These are phyloP conservation scores for Scaptomyza pallida DNA, from an alignment of 1,140 invertebrate species.

Conservation along the genomic window DNA sequence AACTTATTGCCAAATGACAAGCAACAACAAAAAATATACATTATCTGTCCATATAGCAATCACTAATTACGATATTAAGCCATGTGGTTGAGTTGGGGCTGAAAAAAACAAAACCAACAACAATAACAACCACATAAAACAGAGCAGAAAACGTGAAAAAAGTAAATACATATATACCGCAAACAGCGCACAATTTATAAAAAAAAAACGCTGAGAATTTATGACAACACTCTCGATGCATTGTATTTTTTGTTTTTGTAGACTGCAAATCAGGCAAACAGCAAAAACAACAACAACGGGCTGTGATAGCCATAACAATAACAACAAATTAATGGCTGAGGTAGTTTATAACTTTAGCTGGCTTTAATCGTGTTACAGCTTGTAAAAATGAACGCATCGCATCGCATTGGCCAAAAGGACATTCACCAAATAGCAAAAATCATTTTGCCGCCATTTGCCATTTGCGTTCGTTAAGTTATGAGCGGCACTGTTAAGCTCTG, in stretches of 20 bases:
- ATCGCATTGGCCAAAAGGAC: background rate
- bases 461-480: slow-evolving; percentile 41
- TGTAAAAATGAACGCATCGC: slow-evolving; percentile 40
- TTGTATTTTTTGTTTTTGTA: slow-evolving; percentile 8
- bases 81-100: slow-evolving; percentile 27
- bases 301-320: slow-evolving; percentile 12
- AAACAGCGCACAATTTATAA: slow-evolving; percentile 44
- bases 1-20: slow-evolving; percentile 22
- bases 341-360: slow-evolving; percentile 44
- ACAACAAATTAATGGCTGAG: slow-evolving; percentile 44
- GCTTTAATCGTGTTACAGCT: slow-evolving; percentile 50
- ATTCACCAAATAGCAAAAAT: slow-evolving; percentile 43
- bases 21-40: background rate
- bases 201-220: slow-evolving; percentile 46
- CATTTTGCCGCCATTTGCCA: slow-evolving; percentile 8
- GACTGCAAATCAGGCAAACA: slow-evolving; percentile 22
- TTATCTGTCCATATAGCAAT: slow-evolving; percentile 28
- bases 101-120: background rate
- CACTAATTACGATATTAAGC: slow-evolving; percentile 47
- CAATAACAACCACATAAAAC: slow-evolving; percentile 5
- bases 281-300: slow-evolving; percentile 25
- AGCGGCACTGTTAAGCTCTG: slow-evolving; percentile 53
- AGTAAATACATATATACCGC: too few species aligned
- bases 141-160: slow-evolving; percentile 32
- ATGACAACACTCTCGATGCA: slow-evolving; percentile 19